phyloP scores from a whole-genome alignment of 2,888 invertebrate species.

The Drosophila yooni region DNA sequence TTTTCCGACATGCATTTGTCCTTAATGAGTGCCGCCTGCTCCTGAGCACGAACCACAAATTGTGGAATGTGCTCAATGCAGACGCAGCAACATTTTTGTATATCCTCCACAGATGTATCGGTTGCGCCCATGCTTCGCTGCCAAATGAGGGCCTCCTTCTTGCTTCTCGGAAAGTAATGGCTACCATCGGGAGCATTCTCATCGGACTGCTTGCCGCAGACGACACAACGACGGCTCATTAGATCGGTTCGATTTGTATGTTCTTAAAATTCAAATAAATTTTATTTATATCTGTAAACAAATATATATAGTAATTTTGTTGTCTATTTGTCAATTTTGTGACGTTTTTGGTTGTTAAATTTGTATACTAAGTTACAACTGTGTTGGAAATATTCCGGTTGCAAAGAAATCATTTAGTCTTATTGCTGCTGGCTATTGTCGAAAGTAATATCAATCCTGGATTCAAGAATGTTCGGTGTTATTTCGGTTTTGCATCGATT shows the following conservation, averaged over 20 bases:
- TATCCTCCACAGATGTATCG: constrained; percentile 37
- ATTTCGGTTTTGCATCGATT: background rate
- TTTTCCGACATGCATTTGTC: background rate
- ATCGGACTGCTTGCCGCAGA: constrained; percentile 57
- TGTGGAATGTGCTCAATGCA: constrained; percentile 67
- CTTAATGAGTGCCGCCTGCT: constrained; percentile 21
- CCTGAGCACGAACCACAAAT: constrained; percentile 55
- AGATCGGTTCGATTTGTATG: constrained; percentile 17
- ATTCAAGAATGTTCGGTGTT: background rate
- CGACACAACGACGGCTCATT: constrained; percentile 63
- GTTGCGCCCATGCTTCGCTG: constrained; percentile 62
- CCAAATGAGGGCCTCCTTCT: constrained; percentile 67
- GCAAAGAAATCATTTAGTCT: constrained; percentile 15
- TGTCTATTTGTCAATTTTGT: background rate
- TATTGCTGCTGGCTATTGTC: constrained; percentile 15
- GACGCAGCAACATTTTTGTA: constrained; percentile 60
- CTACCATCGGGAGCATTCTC: constrained; percentile 6
- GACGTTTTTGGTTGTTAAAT: background rate
- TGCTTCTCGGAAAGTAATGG: constrained; percentile 57
- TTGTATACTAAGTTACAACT: background rate
- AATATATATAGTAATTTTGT: background rate
- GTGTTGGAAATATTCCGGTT: background rate
- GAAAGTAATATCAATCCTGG: background rate
- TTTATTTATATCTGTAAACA: background rate
- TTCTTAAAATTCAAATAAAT: background rate